Conservation (phyloP, 1,140 invertebrate genomes). For the Drosophila nigrodunni region DNA sequence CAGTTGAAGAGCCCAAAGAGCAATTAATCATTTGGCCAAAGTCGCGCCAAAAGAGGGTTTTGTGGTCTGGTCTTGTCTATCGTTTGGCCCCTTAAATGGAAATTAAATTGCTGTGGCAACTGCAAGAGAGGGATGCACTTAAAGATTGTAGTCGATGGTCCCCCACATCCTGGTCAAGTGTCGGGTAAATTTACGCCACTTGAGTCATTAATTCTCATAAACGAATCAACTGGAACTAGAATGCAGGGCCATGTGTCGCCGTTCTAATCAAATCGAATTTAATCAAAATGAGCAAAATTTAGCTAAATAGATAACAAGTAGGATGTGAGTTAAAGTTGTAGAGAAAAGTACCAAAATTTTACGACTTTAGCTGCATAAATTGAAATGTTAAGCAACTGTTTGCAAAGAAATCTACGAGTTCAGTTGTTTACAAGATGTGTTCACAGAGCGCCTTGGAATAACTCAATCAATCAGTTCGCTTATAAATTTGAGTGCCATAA, state of each 20-base stretch:
- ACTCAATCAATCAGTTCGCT: conserved; percentile 47
- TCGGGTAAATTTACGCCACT: conserved; percentile 66
- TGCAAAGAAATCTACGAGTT: conserved; percentile 8
- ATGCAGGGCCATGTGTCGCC: conserved; percentile 13
- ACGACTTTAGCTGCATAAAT: conserved; percentile 1
- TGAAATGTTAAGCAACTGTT: conserved; percentile 7
- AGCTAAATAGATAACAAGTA: conserved; percentile 21
- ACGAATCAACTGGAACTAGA: conserved; percentile 48
- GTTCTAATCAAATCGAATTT: conserved; percentile 47
- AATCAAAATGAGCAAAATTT: conserved; percentile 55
- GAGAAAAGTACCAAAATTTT: not conserved
- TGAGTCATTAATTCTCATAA: conserved; percentile 78
- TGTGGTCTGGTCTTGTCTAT: conserved; percentile 8
- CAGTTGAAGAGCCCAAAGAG: conserved; percentile 40
- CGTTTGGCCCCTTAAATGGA: conserved; percentile 57
- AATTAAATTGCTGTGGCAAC: conserved; percentile 74
- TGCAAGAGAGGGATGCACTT: conserved; percentile 36
- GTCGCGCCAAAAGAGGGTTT: conserved; percentile 19
- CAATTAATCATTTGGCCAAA: conserved; percentile 74
- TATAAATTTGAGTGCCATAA: conserved; percentile 42
- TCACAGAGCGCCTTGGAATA: conserved; percentile 14
- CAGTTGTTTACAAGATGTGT: conserved; percentile 18
- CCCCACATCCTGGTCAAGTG: conserved; percentile 27
- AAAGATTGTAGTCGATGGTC: conserved; percentile 16
- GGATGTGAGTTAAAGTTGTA: not conserved